Base-by-base conservation (phyloP, 2,888 invertebrate species). In the Cartodere bifasciata region DNA sequence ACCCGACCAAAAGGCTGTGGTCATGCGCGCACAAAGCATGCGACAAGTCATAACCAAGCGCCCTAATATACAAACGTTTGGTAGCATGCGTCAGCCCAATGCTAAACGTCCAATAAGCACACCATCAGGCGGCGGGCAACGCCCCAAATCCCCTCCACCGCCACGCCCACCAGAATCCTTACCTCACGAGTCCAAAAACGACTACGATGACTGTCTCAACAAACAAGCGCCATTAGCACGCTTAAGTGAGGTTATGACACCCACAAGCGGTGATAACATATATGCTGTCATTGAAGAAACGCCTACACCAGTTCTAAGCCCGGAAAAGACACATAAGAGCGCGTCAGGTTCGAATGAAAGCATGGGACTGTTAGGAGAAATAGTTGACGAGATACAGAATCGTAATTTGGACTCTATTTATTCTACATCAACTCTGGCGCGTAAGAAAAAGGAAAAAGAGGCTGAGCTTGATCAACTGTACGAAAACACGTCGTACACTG, bases 321-420 rank as follows among this genome's bases (percentile, higher is more conserved):
- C 59, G 60, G 1, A 48, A 63, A 9, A 50, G 59, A 16, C 46
- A 38, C 11, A 16, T 6, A 36, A 45, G 20, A 49, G 44, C 13
- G 54, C 58, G 2, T 66, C 71, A 0, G 68, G 68, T 1, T 73
- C 73, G 37, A 63, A 66, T 7, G 80, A 80, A 35, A 78, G 75
- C 39, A 72, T 83, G 65, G 86, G 86, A 0, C 58, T 88, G 12
- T 58, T 88, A 0, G 81, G 84, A 4, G 88, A 88, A 60, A 88
- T 88, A 35, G 87, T 88, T 0, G 75, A 75, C 23, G 88, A 88
- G 58, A 87, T 88, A 47, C 84, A 87, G 46, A 80, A 79, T 46
- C 65, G 85, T 16, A 87, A 87, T 53, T 77, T 82, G 20, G 86
- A 87, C 45, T 86, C 86, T 0, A 85, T 88, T 43, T 88, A 88